phyloP scores from a whole-genome alignment of 2,797 vertebrate genomes.

The Coreius guichenoti region DNA sequence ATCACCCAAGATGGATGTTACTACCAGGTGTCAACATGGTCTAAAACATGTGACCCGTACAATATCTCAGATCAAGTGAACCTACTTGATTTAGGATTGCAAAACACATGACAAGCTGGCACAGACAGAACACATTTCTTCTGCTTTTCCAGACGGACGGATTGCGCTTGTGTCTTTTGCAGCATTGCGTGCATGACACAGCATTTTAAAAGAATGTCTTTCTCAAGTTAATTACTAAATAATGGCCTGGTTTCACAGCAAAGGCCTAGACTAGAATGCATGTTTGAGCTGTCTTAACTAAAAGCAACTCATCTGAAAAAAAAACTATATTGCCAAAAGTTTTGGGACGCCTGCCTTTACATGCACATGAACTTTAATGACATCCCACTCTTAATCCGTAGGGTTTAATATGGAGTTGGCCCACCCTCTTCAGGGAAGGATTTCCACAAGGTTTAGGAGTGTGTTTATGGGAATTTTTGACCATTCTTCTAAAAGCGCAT shows the following conservation, averaged over 20 bases:
- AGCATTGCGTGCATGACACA: not conserved
- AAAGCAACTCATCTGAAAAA: not conserved
- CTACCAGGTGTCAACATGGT: slow-evolving; percentile 10
- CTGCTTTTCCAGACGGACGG: not conserved
- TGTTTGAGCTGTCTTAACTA: not conserved
- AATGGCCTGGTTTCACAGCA: not conserved
- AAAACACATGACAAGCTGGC: not conserved
- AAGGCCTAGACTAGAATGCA: not conserved
- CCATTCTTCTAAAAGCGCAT: too few relatives aligned
- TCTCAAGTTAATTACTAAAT: too few relatives aligned
- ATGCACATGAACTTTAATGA: too few relatives aligned
- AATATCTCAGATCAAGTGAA: not conserved
- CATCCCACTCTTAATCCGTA: too few relatives aligned
- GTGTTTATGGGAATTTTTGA: too few relatives aligned
- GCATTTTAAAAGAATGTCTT: not conserved
- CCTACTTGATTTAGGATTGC: not conserved
- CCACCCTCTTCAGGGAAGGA: too few relatives aligned
- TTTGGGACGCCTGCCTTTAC: too few relatives aligned
- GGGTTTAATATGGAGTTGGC: too few relatives aligned
- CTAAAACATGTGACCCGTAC: not conserved
- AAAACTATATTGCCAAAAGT: too few relatives aligned
- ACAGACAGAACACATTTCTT: not conserved
- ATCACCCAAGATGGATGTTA: slow-evolving; percentile 19
- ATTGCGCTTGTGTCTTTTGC: not conserved
- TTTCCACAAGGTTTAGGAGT: too few relatives aligned